A percentile compares a stretch with the other conserved stretches of the same genome.
phyloP scores from a whole-genome alignment of 2,797 vertebrate species.

The Hippopotamyrus pictus region DNA sequence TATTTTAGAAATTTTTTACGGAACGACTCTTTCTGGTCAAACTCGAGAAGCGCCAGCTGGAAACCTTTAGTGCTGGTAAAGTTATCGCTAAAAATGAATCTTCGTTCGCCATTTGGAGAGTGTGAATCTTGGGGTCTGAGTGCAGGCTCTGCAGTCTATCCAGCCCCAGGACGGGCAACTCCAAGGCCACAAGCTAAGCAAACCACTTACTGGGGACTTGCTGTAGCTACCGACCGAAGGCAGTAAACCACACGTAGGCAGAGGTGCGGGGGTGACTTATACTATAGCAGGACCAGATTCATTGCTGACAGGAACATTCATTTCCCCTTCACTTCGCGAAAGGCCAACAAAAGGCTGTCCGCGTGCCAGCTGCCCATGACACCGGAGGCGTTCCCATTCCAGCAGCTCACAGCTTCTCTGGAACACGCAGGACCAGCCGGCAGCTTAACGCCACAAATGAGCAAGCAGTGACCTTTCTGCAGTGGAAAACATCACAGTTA shows the following conservation, averaged over 20 bases:
- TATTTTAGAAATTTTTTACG: background rate
- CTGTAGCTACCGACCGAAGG: background rate
- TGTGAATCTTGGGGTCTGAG: background rate
- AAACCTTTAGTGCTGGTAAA: background rate
- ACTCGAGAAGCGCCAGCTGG: background rate
- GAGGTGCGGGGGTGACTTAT: background rate
- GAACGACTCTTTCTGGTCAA: background rate
- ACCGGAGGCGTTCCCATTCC: background rate
- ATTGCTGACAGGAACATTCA: constrained; percentile 20
- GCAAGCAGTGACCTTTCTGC: background rate
- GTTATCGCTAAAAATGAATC: background rate
- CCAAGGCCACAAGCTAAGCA: background rate
- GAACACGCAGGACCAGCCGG: background rate
- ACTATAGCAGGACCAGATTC: constrained; percentile 31
- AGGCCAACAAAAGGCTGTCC: background rate
- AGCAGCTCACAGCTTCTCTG: background rate
- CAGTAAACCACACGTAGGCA: background rate
- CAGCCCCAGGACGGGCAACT: background rate
- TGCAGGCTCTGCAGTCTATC: background rate
- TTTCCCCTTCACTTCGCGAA: background rate
- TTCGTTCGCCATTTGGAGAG: background rate
- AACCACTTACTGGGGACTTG: background rate
- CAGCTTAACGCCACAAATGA: background rate
- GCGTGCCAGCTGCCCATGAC: background rate
- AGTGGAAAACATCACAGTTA: background rate